These are phyloP conservation scores for Catharus minimus DNA, from an alignment of 2,113 vertebrate species.

Conservation along the genomic window DNA sequence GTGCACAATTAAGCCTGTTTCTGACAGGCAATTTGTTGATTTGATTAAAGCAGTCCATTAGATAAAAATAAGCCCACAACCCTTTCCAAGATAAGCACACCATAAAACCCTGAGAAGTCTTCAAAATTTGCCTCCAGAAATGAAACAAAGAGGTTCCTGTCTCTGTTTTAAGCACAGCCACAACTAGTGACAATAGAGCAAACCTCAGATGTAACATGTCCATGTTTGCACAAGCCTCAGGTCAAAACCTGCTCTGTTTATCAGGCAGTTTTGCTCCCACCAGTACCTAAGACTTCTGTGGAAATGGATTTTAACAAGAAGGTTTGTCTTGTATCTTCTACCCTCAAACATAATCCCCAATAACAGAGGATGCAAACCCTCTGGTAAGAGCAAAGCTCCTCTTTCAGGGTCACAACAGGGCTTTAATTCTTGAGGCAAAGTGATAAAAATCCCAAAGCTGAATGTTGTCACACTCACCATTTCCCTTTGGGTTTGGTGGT, in stretches of 20 bases:
- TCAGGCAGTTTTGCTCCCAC: neutral
- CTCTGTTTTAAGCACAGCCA: neutral
- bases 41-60: neutral
- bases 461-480: slow-evolving; percentile 80
- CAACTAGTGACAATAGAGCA: neutral
- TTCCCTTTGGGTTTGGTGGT: slow-evolving; percentile 99
- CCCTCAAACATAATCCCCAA: neutral
- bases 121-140: neutral
- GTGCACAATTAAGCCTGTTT: neutral
- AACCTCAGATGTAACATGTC: neutral
- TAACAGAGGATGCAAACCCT: neutral
- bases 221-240: neutral
- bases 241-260: neutral
- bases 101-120: neutral
- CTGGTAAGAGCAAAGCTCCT: neutral
- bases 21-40: neutral
- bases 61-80: fast-evolving
- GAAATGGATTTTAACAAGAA: neutral
- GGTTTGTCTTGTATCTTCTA: neutral
- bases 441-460: neutral
- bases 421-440: neutral
- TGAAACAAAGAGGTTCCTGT: fast-evolving
- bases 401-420: neutral
- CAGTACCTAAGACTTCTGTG: neutral
- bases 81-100: neutral